Percentiles rank a stretch among this genome's conserved stretches.
These are phyloP conservation scores for Alligator sinensis DNA, from an alignment of 2,113 vertebrate genomes.

Conservation along the genomic window DNA sequence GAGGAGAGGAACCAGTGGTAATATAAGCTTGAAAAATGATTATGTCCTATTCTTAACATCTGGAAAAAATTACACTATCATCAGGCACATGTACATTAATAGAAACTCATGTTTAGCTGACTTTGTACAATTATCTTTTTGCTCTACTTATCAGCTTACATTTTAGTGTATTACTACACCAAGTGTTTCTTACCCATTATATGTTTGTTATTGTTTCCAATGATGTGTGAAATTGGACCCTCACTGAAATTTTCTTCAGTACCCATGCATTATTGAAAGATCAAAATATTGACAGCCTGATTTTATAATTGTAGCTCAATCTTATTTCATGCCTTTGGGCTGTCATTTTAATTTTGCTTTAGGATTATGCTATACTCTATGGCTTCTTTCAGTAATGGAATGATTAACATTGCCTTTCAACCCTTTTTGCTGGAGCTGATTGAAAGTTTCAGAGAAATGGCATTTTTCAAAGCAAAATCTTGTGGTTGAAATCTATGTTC, in stretches of 20 bases:
- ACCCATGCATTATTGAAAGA: not conserved
- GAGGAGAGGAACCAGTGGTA: not conserved
- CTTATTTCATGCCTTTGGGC: not conserved
- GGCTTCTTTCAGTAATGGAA: not conserved
- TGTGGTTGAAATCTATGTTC: conserved; percentile 1
- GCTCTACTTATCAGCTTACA: conserved; percentile 7
- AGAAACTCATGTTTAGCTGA: not conserved
- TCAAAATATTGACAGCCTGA: conserved; percentile 22
- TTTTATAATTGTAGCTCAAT: conserved; percentile 36
- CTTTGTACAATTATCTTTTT: not conserved
- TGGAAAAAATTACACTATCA: not conserved
- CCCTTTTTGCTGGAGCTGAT: not conserved
- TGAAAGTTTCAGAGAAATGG: not conserved
- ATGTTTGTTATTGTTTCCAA: conserved; percentile 3
- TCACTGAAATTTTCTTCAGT: conserved; percentile 6
- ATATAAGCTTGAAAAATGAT: not conserved
- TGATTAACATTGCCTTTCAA: conserved; percentile 16
- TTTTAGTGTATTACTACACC: not conserved
- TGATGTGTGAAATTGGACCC: conserved; percentile 16
- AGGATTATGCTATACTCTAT: conserved; percentile 7
- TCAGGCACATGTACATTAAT: not conserved
- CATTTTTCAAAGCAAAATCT: not conserved
- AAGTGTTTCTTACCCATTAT: not conserved
- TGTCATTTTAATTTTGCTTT: not conserved
- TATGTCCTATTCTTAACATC: not conserved